Evolutionary conservation across 2,113 vertebrate genomes (phyloP), one percentile per base, ranked within the genome.

Genomic region (Melanotaenia duboulayi): DNA sequence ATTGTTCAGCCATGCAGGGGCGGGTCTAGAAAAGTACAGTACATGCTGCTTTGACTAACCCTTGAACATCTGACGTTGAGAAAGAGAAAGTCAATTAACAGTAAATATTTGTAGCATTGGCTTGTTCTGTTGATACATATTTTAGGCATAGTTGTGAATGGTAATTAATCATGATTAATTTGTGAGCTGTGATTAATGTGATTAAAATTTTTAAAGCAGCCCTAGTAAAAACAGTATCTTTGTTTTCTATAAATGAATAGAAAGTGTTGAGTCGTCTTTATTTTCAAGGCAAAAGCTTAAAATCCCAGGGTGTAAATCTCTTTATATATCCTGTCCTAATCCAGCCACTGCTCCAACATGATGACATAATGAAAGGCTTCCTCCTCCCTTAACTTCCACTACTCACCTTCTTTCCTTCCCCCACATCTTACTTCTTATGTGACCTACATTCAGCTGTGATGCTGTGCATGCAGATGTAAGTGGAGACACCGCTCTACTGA

Each of bases 351-450:
- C 61, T 74, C 56, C 51, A 20, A 39, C 66, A 82, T 50, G 44
- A 78, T 77, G 74, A 77, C 87, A 83, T 86, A 86, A 88, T 85
- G 81, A 85, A 72, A 79, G 74, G 82, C 79, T 87, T 87, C 76
- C 80, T 73, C 49, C 59, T 83, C 58, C 44, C 62, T 56, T 67
- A 59, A 54, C 64, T 73, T 80, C 67, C 40, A 44, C 22, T n/a
- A 39, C 76, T 77, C 82, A 82, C 82, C 80, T 82, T 85, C 76
- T 70, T 37, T 83, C 54, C 78, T 73, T 76, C 78, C 78, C 74
- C 89, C 80, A 72, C 71, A 71, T 74, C 48, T 82, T 61, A 65
- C 74, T 49, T 52, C 52, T 65, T 56, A 64, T 82, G 42, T 85
- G 82, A 84, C 89, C 91, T 87, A 91, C 83, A 86, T 91, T 84